These are phyloP conservation scores for Sarcophaga carnaria DNA, from an alignment of 2,888 invertebrate genomes.

Conservation along the genomic window DNA sequence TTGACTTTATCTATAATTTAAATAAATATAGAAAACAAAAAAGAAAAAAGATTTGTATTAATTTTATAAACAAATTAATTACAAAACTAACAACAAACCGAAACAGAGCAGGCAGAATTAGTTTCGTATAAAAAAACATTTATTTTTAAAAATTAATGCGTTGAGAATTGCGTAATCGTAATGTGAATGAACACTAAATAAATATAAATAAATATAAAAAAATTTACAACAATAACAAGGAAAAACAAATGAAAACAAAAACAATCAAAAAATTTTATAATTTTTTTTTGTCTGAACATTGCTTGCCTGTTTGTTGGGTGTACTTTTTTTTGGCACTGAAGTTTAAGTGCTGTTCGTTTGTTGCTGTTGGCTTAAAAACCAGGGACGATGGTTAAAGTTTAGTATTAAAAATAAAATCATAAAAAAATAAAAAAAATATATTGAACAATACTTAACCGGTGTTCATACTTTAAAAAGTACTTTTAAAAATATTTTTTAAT, in stretches of 20 bases:
- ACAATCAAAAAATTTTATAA: constrained; percentile 4
- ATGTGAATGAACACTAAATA: constrained; percentile 33
- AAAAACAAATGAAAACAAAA: not conserved
- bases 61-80: too few relatives aligned
- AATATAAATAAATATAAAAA: not conserved
- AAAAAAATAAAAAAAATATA: constrained; percentile 9
- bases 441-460: constrained; percentile 2
- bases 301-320: constrained; percentile 17
- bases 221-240: not conserved
- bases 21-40: too few relatives aligned
- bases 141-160: constrained; percentile 32
- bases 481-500: not conserved
- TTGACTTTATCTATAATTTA: too few relatives aligned
- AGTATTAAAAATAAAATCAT: constrained; percentile 12
- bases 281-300: not conserved
- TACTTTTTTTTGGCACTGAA: not conserved
- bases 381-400: constrained; percentile 53
- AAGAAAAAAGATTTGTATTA: too few relatives aligned
- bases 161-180: constrained; percentile 59
- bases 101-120: not conserved
- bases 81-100: too few relatives aligned
- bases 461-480: constrained; percentile 41
- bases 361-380: constrained; percentile 4
- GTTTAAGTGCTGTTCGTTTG: constrained; percentile 17
- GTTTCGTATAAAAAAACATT: not conserved